A percentile compares a stretch with the other conserved stretches of the same genome.
These are phyloP conservation scores for Xiphorhynchus erythropygius DNA, from an alignment of 2,797 vertebrate species.

Conservation along the genomic window DNA sequence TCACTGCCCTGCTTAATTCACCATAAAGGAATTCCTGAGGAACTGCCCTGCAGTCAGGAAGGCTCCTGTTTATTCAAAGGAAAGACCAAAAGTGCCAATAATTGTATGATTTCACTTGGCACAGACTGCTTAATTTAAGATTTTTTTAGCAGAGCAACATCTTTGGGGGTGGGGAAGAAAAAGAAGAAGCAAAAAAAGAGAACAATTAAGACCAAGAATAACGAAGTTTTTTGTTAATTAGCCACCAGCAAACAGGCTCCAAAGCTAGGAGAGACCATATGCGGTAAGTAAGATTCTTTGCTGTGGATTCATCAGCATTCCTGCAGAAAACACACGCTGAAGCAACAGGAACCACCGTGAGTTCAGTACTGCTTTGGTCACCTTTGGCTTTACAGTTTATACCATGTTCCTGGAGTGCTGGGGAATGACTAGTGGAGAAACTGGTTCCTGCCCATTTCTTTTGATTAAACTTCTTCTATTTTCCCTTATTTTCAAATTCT, in stretches of 20 bases:
- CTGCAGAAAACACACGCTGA: not conserved
- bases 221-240: not conserved
- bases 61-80: constrained; percentile 38
- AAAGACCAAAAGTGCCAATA: constrained; percentile 31
- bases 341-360: rapidly evolving
- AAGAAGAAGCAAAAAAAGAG: not conserved
- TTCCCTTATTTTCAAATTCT: not conserved
- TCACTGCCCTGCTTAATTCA: constrained; percentile 69
- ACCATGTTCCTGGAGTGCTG: not conserved
- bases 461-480: not conserved
- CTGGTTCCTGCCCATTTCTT: not conserved
- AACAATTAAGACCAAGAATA: not conserved
- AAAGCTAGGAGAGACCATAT: not conserved
- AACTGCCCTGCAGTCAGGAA: constrained; percentile 68
- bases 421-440: not conserved
- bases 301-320: rapidly evolving
- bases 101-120: constrained; percentile 23
- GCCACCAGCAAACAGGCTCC: not conserved
- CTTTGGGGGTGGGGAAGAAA: rapidly evolving
- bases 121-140: constrained; percentile 5
- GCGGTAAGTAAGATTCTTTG: not conserved
- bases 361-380: not conserved
- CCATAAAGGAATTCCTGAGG: constrained; percentile 79
- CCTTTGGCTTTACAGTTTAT: not conserved
- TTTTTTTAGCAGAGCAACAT: not conserved